A percentile compares a stretch with the other conserved stretches of the same genome.
These are phyloP conservation scores for Galbula dea DNA, from an alignment of 2,113 vertebrate genomes.

Conservation along the genomic window DNA sequence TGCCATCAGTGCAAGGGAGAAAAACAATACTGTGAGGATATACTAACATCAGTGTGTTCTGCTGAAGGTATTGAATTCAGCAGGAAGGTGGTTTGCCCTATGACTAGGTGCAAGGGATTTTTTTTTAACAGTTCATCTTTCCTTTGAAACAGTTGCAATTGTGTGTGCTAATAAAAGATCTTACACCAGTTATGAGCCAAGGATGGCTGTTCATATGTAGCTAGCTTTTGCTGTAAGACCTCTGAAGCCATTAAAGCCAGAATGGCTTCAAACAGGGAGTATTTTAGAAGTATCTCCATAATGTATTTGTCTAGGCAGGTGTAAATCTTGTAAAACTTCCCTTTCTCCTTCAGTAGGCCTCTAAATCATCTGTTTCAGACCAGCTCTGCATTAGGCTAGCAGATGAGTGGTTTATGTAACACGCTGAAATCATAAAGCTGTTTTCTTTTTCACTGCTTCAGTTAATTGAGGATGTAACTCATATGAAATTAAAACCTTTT, in stretches of 20 bases:
- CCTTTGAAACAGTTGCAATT: not conserved
- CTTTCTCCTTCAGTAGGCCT: not conserved
- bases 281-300: not conserved
- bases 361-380: not conserved
- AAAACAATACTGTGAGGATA: not conserved
- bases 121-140: not conserved
- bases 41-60: not conserved
- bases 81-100: not conserved
- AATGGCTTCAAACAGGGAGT: not conserved
- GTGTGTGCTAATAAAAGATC: not conserved
- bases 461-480: conserved; percentile 31
- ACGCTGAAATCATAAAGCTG: conserved; percentile 1
- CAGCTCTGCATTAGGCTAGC: not conserved
- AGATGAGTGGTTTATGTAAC: not conserved
- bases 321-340: not conserved
- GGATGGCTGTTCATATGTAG: not conserved
- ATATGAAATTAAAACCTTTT: not conserved
- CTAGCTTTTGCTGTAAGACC: not conserved
- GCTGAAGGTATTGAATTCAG: not conserved
- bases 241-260: not conserved
- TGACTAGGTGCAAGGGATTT: not conserved
- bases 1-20: rapidly evolving
- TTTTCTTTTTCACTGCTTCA: not conserved
- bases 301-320: not conserved
- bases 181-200: not conserved